Evolutionary conservation across 2,888 invertebrate genomes (phyloP).

Genomic region (Clunio marinus): DNA sequence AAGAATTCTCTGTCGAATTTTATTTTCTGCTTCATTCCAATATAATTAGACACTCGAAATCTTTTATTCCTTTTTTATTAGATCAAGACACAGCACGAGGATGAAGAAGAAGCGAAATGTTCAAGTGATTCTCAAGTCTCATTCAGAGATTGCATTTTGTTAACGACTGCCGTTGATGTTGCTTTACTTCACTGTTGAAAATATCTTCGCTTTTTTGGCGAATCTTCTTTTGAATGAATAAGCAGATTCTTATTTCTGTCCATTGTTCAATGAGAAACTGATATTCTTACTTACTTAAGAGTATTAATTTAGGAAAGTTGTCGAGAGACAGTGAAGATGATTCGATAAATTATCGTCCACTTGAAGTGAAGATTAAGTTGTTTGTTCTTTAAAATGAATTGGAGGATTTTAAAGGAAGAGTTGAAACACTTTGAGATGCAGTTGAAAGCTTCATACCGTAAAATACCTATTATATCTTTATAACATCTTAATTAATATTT

Average conservation of each 20-base stretch:
- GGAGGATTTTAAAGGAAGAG: neutral
- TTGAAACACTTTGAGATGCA: neutral
- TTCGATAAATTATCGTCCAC: constrained; percentile 22
- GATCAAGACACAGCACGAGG: neutral
- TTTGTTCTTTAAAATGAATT: constrained; percentile 7
- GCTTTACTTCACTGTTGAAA: neutral
- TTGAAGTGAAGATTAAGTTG: constrained; percentile 20
- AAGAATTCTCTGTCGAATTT: neutral
- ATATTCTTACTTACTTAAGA: neutral
- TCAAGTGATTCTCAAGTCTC: constrained; percentile 7
- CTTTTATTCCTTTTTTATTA: neutral
- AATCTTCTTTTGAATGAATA: neutral
- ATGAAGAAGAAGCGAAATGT: neutral
- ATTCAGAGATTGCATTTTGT: neutral
- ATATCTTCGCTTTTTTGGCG: neutral
- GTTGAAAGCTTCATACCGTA: neutral
- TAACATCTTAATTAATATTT: constrained; percentile 36
- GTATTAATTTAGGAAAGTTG: neutral
- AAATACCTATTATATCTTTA: constrained; percentile 14
- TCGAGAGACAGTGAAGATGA: neutral
- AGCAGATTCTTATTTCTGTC: neutral
- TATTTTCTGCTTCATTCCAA: neutral
- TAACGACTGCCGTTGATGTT: neutral
- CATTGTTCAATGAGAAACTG: neutral
- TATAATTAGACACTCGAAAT: constrained; percentile 16